phyloP scores from a whole-genome alignment of 2,113 vertebrate species.

The Cardinalis cardinalis region DNA sequence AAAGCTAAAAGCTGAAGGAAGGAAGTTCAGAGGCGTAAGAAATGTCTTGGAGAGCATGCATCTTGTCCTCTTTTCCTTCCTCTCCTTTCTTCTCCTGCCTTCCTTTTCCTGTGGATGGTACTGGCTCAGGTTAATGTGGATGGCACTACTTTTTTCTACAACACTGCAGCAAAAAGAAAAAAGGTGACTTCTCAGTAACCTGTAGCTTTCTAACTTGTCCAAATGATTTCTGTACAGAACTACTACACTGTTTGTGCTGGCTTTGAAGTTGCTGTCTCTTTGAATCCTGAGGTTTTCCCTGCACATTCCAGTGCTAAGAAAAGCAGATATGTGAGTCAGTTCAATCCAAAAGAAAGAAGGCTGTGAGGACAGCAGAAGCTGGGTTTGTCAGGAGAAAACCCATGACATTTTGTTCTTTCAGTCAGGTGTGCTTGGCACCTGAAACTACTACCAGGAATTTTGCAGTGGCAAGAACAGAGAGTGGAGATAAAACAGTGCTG shows the following conservation, averaged over 20 bases:
- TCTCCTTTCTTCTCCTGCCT: neutral
- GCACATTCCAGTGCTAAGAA: neutral
- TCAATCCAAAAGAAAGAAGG: neutral
- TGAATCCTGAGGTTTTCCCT: neutral
- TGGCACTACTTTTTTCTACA: neutral
- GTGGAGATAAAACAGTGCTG: neutral
- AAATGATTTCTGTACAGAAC: neutral
- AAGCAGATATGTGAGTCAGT: neutral
- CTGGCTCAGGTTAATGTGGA: neutral
- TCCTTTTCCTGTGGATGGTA: neutral
- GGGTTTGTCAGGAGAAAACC: neutral
- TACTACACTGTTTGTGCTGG: neutral
- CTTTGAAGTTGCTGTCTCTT: neutral
- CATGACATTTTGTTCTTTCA: neutral
- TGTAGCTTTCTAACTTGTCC: neutral
- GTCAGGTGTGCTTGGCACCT: neutral
- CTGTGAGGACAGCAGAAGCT: neutral
- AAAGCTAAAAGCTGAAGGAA: neutral
- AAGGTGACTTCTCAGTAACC: neutral
- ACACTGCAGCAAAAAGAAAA: neutral
- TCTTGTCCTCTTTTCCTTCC: neutral
- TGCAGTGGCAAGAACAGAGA: neutral
- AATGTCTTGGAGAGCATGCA: neutral
- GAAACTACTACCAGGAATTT: neutral
- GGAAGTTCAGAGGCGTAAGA: neutral